These are phyloP conservation scores for Entomyzon cyanotis DNA, from an alignment of 2,113 vertebrate genomes.

Conservation along the genomic window DNA sequence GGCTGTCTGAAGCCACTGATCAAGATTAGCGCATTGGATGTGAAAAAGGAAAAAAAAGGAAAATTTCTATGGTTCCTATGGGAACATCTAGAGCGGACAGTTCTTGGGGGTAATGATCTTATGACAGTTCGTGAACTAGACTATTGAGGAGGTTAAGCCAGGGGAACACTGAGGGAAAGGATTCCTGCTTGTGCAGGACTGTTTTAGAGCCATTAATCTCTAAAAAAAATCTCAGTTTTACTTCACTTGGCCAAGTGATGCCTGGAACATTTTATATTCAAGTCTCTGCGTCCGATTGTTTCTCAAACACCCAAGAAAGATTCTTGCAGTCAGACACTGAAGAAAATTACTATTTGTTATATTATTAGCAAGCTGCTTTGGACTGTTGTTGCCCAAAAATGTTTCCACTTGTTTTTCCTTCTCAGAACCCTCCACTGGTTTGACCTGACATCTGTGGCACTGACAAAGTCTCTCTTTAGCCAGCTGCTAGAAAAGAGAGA, in stretches of 20 bases:
- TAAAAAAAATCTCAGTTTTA: too few species aligned
- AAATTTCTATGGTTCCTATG: background rate
- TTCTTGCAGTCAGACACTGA: background rate
- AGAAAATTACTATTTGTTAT: background rate
- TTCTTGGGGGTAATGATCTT: background rate
- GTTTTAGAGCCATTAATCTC: background rate
- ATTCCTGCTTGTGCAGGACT: background rate
- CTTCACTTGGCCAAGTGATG: background rate
- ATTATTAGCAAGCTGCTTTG: background rate
- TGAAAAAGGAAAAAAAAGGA: background rate
- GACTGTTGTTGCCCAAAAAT: background rate
- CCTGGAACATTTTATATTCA: background rate
- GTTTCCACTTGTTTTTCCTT: background rate
- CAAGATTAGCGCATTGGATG: background rate
- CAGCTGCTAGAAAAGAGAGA: slow-evolving; percentile 45
- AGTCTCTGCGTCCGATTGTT: background rate
- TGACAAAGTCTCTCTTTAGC: slow-evolving; percentile 68
- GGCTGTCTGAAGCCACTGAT: background rate
- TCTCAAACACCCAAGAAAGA: background rate
- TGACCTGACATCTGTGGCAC: slow-evolving; percentile 72
- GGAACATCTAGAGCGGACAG: background rate
- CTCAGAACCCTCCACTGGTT: slow-evolving; percentile 79
- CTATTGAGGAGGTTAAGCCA: background rate
- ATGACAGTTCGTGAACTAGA: background rate
- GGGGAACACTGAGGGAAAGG: background rate